phyloP scores from a whole-genome alignment of 2,888 invertebrate genomes.

The Pandemis cinnamomeana region DNA sequence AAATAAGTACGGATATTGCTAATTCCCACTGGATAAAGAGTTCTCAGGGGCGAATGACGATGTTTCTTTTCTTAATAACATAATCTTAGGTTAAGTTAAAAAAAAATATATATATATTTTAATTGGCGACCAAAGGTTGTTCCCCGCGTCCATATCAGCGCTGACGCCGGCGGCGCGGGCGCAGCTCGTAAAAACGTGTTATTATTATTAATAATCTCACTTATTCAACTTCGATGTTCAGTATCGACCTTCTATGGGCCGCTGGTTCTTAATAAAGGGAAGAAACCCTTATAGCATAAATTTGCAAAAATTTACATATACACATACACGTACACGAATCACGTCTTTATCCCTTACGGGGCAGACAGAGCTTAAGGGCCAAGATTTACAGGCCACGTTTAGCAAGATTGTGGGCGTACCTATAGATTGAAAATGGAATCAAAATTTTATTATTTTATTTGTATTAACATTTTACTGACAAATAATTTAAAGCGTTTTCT shows the following conservation, averaged over 20 bases:
- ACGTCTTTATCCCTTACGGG: too few relatives aligned
- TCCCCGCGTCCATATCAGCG: slow-evolving; percentile 56
- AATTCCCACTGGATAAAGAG: too few relatives aligned
- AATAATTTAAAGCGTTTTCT: background rate
- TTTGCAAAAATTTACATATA: slow-evolving; percentile 29
- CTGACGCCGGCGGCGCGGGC: slow-evolving; percentile 74
- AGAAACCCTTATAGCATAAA: slow-evolving; percentile 50
- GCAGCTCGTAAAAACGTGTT: slow-evolving; percentile 75
- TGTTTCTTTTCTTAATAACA: too few relatives aligned
- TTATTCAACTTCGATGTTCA: slow-evolving; percentile 60
- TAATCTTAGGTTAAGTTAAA: background rate
- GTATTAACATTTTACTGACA: background rate
- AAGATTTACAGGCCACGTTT: too few relatives aligned
- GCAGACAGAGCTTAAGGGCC: too few relatives aligned
- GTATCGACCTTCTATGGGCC: slow-evolving; percentile 48
- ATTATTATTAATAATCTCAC: slow-evolving; percentile 81
- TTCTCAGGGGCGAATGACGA: too few relatives aligned
- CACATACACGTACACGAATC: too few relatives aligned
- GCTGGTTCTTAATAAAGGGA: slow-evolving; percentile 54
- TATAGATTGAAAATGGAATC: too few relatives aligned
- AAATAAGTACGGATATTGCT: too few relatives aligned
- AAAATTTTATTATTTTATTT: background rate
- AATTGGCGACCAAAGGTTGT: slow-evolving; percentile 58
- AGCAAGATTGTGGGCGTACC: too few relatives aligned
- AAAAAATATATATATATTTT: background rate